Evolutionary conservation across 1,140 invertebrate species (phyloP).

Genomic region (Pseudomyrmex gracilis): DNA sequence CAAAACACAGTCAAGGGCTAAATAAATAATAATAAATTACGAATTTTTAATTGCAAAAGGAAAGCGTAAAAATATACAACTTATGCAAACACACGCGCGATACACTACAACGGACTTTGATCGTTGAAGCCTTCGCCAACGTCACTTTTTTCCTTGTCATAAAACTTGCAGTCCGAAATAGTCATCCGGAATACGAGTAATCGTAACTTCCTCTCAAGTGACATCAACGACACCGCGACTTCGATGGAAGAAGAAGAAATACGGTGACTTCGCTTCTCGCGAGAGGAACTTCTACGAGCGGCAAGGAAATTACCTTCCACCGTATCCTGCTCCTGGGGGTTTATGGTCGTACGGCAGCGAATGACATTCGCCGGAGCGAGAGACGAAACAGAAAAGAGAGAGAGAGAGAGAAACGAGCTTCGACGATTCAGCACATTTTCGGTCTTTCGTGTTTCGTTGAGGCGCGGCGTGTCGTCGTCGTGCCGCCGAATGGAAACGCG

Average conservation of each 20-base stretch:
- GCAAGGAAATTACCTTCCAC: constrained; percentile 63
- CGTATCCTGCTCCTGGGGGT: constrained; percentile 26
- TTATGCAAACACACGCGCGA: not conserved
- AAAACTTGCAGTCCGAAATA: constrained; percentile 18
- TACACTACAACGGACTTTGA: not conserved
- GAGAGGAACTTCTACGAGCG: constrained; percentile 51
- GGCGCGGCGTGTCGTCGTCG: constrained; percentile 36
- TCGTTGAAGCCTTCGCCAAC: not conserved
- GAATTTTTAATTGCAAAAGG: constrained; percentile 4
- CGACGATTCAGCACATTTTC: constrained; percentile 59
- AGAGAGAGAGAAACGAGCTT: not conserved
- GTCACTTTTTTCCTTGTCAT: not conserved
- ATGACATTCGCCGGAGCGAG: constrained; percentile 26
- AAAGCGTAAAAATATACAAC: not conserved
- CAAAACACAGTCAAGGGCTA: too few relatives aligned
- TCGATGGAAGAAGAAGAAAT: constrained; percentile 38
- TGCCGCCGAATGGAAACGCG: not conserved
- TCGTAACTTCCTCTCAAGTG: constrained; percentile 33
- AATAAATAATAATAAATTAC: not conserved
- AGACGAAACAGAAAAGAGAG: constrained; percentile 27
- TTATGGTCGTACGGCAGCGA: constrained; percentile 35
- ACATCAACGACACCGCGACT: constrained; percentile 42
- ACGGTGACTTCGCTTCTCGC: constrained; percentile 49
- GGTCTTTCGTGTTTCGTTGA: constrained; percentile 53
- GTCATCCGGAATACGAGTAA: constrained; percentile 43